A percentile compares a stretch with the other conserved stretches of the same genome.
phyloP scores from a whole-genome alignment of 2,113 vertebrate species.

The Irena cyanogastra region DNA sequence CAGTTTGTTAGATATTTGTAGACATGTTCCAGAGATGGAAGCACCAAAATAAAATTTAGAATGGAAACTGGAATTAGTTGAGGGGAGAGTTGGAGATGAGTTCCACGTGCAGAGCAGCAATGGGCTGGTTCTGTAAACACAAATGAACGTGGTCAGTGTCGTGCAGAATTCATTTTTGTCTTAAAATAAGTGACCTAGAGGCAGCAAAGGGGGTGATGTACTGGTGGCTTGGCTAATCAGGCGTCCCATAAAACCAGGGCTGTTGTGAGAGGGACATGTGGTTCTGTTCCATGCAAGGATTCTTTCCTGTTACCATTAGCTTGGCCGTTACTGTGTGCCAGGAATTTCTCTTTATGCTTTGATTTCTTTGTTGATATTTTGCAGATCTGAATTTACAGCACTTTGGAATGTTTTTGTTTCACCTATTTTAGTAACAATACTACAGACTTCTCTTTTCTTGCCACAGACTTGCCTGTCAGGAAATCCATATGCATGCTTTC shows the following conservation, averaged over 20 bases:
- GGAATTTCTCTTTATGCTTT: background rate
- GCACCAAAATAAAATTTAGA: conserved; percentile 1
- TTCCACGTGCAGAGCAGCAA: background rate
- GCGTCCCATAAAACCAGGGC: background rate
- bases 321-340: background rate
- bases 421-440: background rate
- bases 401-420: background rate
- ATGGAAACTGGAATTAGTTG: background rate
- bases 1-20: background rate
- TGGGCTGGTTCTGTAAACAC: background rate
- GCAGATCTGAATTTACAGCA: background rate
- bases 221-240: background rate
- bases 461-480: background rate
- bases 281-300: background rate
- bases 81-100: background rate
- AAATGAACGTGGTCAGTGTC: background rate
- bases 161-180: background rate
- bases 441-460: background rate
- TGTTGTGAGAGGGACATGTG: background rate
- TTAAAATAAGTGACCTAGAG: conserved; percentile 2
- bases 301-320: background rate
- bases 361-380: background rate
- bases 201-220: background rate
- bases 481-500: background rate
- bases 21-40: background rate